These are phyloP conservation scores for Anoncus sp. DNA, from an alignment of 2,888 invertebrate species.

Conservation along the genomic window DNA sequence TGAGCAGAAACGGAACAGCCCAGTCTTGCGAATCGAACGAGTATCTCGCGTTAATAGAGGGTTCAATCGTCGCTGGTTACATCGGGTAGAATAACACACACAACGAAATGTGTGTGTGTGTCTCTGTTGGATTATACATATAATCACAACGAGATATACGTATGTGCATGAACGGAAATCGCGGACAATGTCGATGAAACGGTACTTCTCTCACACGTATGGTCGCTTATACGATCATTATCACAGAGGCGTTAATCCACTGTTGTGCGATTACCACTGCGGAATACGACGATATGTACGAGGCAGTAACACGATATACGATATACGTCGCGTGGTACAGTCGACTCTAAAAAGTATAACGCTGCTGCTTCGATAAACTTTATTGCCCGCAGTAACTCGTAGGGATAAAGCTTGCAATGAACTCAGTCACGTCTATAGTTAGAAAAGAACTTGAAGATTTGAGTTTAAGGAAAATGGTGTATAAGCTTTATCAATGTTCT, in stretches of 20 bases:
- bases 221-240: constrained; percentile 59
- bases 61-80: constrained; percentile 41
- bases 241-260: constrained; percentile 58
- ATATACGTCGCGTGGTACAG: constrained; percentile 7
- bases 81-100: background rate
- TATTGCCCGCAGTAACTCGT: too few species aligned
- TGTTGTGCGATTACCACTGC: constrained; percentile 41
- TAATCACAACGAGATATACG: constrained; percentile 10
- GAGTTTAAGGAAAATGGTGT: too few species aligned
- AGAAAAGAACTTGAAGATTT: too few species aligned
- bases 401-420: too few species aligned
- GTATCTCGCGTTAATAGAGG: constrained; percentile 44
- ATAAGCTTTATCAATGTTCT: too few species aligned
- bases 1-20: constrained; percentile 20
- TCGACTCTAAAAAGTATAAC: background rate
- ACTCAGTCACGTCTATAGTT: too few species aligned
- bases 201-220: constrained; percentile 35
- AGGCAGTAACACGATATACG: too few species aligned
- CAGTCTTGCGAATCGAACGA: constrained; percentile 28
- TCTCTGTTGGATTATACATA: constrained; percentile 25
- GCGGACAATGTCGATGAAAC: constrained; percentile 27
- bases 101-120: too few species aligned
- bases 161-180: background rate
- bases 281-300: constrained; percentile 15
- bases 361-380: background rate